phyloP scores from a whole-genome alignment of 2,113 vertebrate species.

The Hypomesus transpacificus region DNA sequence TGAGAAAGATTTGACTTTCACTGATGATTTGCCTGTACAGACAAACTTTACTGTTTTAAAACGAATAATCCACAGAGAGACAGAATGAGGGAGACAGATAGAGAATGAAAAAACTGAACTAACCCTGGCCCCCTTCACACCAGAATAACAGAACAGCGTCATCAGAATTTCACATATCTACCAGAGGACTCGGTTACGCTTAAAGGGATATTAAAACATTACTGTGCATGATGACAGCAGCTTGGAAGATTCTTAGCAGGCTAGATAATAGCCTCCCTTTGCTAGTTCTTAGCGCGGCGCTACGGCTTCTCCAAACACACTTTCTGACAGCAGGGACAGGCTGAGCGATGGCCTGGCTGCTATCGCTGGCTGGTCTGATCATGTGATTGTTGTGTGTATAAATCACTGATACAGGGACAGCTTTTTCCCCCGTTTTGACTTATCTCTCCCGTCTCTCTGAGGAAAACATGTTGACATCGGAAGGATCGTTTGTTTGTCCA shows the following conservation, averaged over 20 bases:
- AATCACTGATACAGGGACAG: conserved; percentile 7
- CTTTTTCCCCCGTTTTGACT: conserved; percentile 18
- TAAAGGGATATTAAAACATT: conserved; percentile 33
- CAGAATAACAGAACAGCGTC: conserved; percentile 24
- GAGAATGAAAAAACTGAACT: background rate
- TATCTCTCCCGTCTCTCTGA: background rate
- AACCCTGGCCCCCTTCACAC: conserved; percentile 21
- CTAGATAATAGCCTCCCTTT: background rate
- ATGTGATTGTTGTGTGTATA: conserved; percentile 22
- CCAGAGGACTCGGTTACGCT: conserved; percentile 49
- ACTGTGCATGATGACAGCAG: conserved; percentile 40
- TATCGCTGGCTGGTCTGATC: conserved; percentile 31
- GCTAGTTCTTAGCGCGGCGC: conserved; percentile 38
- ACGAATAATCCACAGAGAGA: background rate
- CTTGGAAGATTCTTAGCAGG: background rate
- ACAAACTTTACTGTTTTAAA: background rate
- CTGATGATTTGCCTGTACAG: background rate
- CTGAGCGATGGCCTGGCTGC: conserved; percentile 47
- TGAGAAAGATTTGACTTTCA: background rate
- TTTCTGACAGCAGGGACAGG: conserved; percentile 44
- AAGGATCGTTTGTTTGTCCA: background rate
- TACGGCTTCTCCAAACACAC: conserved; percentile 48
- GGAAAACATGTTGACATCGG: background rate
- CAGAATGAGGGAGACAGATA: background rate
- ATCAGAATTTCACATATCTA: conserved; percentile 28